Evolutionary conservation across 2,797 vertebrate genomes (phyloP).

Genomic region (Sebastes jordani): DNA sequence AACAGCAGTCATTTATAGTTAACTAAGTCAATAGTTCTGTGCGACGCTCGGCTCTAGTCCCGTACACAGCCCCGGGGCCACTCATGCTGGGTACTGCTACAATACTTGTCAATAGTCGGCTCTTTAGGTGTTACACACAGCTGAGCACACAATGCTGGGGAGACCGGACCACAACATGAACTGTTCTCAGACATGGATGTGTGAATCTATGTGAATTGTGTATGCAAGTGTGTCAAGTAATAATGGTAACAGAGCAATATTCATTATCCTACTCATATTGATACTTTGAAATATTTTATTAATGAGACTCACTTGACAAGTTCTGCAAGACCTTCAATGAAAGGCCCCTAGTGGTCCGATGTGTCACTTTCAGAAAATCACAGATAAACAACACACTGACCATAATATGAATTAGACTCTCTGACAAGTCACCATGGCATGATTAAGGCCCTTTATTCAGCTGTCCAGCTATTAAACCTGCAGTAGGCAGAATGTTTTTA

Average conservation of each 20-base stretch:
- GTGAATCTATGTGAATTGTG: conserved; percentile 1
- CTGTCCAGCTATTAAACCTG: neutral
- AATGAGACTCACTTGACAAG: conserved; percentile 44
- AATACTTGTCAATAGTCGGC: conserved; percentile 60
- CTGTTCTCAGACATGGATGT: conserved; percentile 15
- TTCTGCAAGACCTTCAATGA: conserved; percentile 27
- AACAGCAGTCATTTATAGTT: conserved; percentile 50
- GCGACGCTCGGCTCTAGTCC: conserved; percentile 16
- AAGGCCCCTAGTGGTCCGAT: neutral
- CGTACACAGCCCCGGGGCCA: conserved; percentile 56
- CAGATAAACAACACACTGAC: neutral
- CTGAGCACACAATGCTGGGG: conserved; percentile 50
- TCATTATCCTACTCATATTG: conserved; percentile 43
- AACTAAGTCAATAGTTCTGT: conserved; percentile 68
- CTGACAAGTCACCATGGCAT: neutral
- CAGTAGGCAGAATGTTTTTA: too few species aligned
- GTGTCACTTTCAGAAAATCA: conserved; percentile 29
- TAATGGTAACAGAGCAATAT: conserved; percentile 14
- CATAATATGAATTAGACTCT: neutral
- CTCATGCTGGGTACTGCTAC: conserved; percentile 58
- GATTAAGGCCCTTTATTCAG: neutral
- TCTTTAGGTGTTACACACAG: conserved; percentile 58
- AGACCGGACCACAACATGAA: conserved; percentile 9
- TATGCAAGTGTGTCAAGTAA: conserved; percentile 6
- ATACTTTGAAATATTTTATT: conserved; percentile 58